Percentiles rank a stretch among this genome's conserved stretches.
Conservation (phyloP, 2,113 vertebrate genomes). For the Triplophysa tibetana region DNA sequence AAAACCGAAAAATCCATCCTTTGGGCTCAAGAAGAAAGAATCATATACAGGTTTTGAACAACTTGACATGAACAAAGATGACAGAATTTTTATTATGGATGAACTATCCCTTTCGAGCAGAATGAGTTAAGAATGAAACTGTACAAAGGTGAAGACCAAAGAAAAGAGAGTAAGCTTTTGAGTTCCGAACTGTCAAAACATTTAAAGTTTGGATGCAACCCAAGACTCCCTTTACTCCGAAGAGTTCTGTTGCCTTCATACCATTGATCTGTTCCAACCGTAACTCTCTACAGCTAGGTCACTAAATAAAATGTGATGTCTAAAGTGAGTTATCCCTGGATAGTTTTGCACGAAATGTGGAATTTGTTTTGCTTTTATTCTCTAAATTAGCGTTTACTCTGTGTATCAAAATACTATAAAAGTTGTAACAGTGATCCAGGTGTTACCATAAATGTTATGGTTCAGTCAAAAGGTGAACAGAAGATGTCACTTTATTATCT, state of each 20-base stretch:
- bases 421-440: slow-evolving; percentile 1
- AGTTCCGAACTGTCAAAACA: not conserved
- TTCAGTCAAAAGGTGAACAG: not conserved
- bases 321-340: slow-evolving; percentile 8
- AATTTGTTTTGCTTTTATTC: slow-evolving; percentile 4
- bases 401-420: not conserved
- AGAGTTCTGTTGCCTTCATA: slow-evolving; percentile 2
- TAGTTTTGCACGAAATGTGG: not conserved
- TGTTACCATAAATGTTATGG: not conserved
- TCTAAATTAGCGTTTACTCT: not conserved
- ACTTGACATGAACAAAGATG: too few species aligned
- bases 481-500: not conserved
- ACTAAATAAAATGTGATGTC: slow-evolving; percentile 39
- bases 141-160: not conserved
- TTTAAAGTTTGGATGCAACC: slow-evolving; percentile 7
- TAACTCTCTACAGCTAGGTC: slow-evolving; percentile 6
- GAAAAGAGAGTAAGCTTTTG: not conserved
- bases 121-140: not conserved
- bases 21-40: too few species aligned
- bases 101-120: not conserved
- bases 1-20: too few species aligned
- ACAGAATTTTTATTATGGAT: too few species aligned
- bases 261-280: not conserved
- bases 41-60: too few species aligned
- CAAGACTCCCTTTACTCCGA: not conserved